phyloP scores from a whole-genome alignment of 2,888 invertebrate species.

The Pollenia angustigena region DNA sequence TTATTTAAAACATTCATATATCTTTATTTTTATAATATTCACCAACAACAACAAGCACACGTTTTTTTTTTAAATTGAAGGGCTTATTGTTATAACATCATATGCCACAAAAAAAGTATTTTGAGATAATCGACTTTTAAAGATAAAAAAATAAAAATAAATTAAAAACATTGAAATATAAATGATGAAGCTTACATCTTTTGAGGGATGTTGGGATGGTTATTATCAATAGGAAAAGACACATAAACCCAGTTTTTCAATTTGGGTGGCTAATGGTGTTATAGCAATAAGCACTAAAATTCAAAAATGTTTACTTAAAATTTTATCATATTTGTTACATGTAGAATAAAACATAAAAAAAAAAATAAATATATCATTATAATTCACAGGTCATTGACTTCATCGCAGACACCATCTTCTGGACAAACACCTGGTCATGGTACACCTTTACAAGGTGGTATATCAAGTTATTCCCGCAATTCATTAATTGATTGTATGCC shows the following conservation, averaged over 20 bases:
- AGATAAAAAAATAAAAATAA: too few species aligned
- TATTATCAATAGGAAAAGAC: too few species aligned
- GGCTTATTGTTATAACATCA: too few species aligned
- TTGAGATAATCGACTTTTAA: too few species aligned
- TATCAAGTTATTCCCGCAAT: slow-evolving; percentile 88
- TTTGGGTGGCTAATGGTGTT: too few species aligned
- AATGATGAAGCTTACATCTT: too few species aligned
- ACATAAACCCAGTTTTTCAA: too few species aligned
- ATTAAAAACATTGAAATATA: too few species aligned
- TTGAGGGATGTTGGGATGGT: too few species aligned
- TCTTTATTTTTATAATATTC: slow-evolving; percentile 6
- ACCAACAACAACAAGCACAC: slow-evolving; percentile 8
- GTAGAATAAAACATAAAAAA: neutral
- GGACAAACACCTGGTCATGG: slow-evolving; percentile 76
- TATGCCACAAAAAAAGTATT: too few species aligned
- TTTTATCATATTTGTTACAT: neutral
- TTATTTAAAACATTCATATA: neutral
- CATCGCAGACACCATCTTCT: slow-evolving; percentile 73
- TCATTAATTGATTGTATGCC: slow-evolving; percentile 83
- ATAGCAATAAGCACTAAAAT: too few species aligned
- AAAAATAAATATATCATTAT: neutral
- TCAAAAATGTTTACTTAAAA: neutral
- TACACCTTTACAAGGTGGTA: slow-evolving; percentile 87
- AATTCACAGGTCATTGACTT: slow-evolving; percentile 59
- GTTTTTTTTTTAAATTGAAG: neutral